phyloP scores from a whole-genome alignment of 2,113 vertebrate species.

The Amphilophus citrinellus region DNA sequence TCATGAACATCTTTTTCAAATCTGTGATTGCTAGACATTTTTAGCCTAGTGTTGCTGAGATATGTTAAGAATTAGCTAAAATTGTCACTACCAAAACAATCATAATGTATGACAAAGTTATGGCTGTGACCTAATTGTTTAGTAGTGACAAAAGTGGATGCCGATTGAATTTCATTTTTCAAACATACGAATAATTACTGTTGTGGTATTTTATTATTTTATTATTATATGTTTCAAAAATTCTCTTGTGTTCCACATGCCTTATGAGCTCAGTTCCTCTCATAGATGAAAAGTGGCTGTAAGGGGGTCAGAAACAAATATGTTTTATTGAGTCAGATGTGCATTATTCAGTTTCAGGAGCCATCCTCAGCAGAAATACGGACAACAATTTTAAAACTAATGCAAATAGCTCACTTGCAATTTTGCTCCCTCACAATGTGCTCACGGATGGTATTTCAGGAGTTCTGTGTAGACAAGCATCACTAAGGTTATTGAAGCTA shows the following conservation, averaged over 20 bases:
- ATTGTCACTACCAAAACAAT: too few relatives aligned
- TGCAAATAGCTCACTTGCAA: neutral
- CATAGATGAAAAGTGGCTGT: neutral
- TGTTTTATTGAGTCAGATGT: neutral
- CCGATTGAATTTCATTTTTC: too few relatives aligned
- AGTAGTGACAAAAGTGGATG: too few relatives aligned
- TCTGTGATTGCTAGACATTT: too few relatives aligned
- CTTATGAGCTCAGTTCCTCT: neutral
- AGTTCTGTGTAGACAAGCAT: slow-evolving; percentile 19
- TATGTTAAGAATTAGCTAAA: too few relatives aligned
- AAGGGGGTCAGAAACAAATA: neutral
- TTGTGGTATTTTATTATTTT: too few relatives aligned
- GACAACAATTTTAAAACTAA: neutral
- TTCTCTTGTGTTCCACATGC: neutral
- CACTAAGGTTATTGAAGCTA: slow-evolving; percentile 42
- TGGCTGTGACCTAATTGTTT: too few relatives aligned
- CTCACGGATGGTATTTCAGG: slow-evolving; percentile 30
- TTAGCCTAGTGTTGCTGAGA: too few relatives aligned
- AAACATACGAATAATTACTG: too few relatives aligned
- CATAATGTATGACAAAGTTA: too few relatives aligned
- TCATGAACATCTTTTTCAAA: too few relatives aligned
- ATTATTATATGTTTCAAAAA: neutral
- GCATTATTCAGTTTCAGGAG: neutral
- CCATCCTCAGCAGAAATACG: neutral
- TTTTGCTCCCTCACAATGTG: slow-evolving; percentile 18